Evolutionary conservation across 2,113 vertebrate species (phyloP).

Genomic region (Protobothrops flavoviridis): DNA sequence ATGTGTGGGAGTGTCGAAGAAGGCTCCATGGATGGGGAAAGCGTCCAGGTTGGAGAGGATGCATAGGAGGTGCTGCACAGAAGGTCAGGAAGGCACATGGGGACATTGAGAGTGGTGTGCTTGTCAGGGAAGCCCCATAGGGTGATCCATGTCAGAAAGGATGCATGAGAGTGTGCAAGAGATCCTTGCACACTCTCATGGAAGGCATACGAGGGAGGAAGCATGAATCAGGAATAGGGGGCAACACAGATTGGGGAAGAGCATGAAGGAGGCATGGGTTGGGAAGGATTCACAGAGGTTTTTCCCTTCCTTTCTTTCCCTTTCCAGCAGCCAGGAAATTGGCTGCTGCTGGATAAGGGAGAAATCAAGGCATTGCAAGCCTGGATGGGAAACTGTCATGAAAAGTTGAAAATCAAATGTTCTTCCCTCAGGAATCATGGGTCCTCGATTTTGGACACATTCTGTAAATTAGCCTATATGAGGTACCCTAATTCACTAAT

Average conservation of each 20-base stretch:
- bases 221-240: not conserved
- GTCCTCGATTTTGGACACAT: too few relatives aligned
- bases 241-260: not conserved
- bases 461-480: too few relatives aligned
- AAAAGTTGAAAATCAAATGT: too few relatives aligned
- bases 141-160: not conserved
- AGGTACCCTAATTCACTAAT: too few relatives aligned
- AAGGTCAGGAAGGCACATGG: not conserved
- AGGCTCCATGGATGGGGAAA: not conserved
- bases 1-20: not conserved
- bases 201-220: not conserved
- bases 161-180: not conserved
- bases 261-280: not conserved
- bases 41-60: not conserved
- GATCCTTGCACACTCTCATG: not conserved
- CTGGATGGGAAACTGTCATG: not conserved
- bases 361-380: not conserved
- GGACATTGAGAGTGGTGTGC: not conserved
- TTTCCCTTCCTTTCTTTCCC: not conserved
- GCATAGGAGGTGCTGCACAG: not conserved
- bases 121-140: not conserved
- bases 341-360: not conserved
- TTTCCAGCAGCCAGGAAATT: not conserved
- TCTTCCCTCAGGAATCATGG: too few relatives aligned
- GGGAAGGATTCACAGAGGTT: not conserved